phyloP scores from a whole-genome alignment of 2,888 invertebrate genomes.

The Neoscelio sp. region DNA sequence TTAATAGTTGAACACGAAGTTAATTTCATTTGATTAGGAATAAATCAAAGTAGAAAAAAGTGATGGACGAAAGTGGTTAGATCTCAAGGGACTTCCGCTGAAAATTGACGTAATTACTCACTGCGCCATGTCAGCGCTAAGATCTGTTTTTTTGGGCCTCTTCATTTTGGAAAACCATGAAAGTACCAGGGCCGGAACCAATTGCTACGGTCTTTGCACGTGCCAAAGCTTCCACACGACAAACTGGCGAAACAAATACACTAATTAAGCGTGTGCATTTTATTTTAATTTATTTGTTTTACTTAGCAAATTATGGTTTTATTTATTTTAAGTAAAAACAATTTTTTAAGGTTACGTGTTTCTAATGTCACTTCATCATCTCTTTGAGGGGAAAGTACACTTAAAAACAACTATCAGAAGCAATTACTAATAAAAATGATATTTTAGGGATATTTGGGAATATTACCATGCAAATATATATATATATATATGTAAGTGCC shows the following conservation, averaged over 20 bases:
- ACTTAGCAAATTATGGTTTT: neutral
- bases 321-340: no score
- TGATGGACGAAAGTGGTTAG: slow-evolving; percentile 54
- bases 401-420: no score
- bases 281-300: neutral
- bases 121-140: slow-evolving; percentile 78
- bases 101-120: slow-evolving; percentile 76
- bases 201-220: slow-evolving; percentile 78
- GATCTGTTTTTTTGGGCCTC: slow-evolving; percentile 76
- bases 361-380: no score
- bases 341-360: no score
- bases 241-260: slow-evolving; percentile 77
- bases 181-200: slow-evolving; percentile 77
- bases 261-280: slow-evolving; percentile 68
- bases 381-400: no score
- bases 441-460: no score
- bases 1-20: slow-evolving; percentile 47
- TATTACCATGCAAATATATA: no score
- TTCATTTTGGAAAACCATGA: slow-evolving; percentile 77
- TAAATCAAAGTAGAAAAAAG: slow-evolving; percentile 24
- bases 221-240: slow-evolving; percentile 79
- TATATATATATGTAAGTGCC: no score
- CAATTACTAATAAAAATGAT: no score
- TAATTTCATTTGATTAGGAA: slow-evolving; percentile 44
- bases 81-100: slow-evolving; percentile 52